These are phyloP conservation scores for Eulithis prunata DNA, from an alignment of 2,888 invertebrate species.

Conservation along the genomic window DNA sequence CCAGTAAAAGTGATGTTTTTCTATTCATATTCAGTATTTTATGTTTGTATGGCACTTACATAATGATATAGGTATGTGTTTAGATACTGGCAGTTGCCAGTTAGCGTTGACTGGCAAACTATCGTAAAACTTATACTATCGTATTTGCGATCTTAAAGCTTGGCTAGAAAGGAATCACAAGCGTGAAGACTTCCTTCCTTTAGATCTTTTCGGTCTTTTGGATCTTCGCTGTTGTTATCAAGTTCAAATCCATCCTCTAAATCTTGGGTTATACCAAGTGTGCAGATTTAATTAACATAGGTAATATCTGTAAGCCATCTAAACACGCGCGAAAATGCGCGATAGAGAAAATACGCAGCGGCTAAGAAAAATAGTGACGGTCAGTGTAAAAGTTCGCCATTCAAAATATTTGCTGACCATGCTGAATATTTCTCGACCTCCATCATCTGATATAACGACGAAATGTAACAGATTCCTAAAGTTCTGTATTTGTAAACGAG, in stretches of 20 bases:
- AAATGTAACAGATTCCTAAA: too few species aligned
- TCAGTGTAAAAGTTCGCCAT: too few species aligned
- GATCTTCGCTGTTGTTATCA: conserved; percentile 30
- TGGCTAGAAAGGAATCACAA: neutral
- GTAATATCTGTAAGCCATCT: conserved; percentile 11
- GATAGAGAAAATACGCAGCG: too few species aligned
- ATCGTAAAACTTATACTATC: too few species aligned
- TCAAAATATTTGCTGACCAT: too few species aligned
- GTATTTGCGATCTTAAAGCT: too few species aligned
- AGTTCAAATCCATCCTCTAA: conserved; percentile 32
- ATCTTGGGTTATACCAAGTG: conserved; percentile 30
- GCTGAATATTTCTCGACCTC: too few species aligned
- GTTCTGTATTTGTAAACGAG: conserved; percentile 17
- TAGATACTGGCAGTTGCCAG: too few species aligned
- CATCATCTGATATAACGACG: too few species aligned
- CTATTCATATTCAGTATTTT: conserved; percentile 13
- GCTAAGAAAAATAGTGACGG: too few species aligned
- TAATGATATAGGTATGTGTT: conserved; percentile 1
- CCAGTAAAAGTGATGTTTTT: conserved; percentile 34
- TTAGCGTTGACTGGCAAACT: too few species aligned
- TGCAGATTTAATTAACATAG: conserved; percentile 22
- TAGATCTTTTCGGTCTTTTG: conserved; percentile 30
- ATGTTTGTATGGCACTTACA: conserved; percentile 15
- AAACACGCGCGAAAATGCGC: neutral
- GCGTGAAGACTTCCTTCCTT: conserved; percentile 8